These are phyloP conservation scores for Lysiphlebus fabarum DNA, from an alignment of 1,140 invertebrate species.

Conservation along the genomic window DNA sequence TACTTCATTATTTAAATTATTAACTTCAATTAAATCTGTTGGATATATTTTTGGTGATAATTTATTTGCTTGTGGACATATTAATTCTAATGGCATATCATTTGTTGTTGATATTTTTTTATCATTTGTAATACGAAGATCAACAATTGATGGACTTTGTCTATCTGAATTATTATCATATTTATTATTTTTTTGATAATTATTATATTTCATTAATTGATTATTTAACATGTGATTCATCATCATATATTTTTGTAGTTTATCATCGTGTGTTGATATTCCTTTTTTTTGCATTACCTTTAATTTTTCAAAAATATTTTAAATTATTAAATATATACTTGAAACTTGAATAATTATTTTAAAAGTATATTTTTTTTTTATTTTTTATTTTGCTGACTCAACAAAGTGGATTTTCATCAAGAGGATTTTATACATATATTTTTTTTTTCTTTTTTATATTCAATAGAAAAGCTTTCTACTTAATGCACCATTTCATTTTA, in stretches of 20 bases:
- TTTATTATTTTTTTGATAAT: constrained; percentile 31
- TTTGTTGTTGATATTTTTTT: constrained; percentile 14
- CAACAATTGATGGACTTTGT: constrained; percentile 29
- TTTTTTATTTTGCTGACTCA: too few species aligned
- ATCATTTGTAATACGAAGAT: constrained; percentile 31
- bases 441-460: too few species aligned
- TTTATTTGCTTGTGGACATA: not conserved
- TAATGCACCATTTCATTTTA: too few species aligned
- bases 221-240: constrained; percentile 39
- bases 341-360: too few species aligned
- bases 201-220: constrained; percentile 35
- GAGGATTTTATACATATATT: too few species aligned
- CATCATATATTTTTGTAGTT: constrained; percentile 39
- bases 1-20: constrained; percentile 21
- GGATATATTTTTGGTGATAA: constrained; percentile 19
- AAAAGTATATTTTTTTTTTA: too few species aligned
- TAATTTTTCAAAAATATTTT: constrained; percentile 13
- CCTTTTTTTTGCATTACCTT: constrained; percentile 45
- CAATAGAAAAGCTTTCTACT: too few species aligned
- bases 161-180: constrained; percentile 31
- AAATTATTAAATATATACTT: too few species aligned
- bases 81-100: constrained; percentile 20
- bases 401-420: too few species aligned
- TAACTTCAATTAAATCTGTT: constrained; percentile 11
- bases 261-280: constrained; percentile 36